These are phyloP conservation scores for Phallusia fumigata DNA, from an alignment of 23 tunicate species.

Conservation along the genomic window DNA sequence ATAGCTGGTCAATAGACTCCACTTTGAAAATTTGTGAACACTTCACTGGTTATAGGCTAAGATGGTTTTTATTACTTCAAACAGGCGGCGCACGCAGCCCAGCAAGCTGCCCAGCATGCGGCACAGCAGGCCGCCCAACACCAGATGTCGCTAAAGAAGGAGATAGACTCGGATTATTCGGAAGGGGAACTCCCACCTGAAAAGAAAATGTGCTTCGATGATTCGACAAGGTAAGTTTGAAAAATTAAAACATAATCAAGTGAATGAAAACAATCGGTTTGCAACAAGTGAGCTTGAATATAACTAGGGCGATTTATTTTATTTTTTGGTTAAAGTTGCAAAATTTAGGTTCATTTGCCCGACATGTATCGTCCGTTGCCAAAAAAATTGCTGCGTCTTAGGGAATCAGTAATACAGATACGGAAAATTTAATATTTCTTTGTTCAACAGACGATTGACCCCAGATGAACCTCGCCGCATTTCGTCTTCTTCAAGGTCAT, in stretches of 20 bases:
- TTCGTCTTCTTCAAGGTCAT: constrained; percentile 28
- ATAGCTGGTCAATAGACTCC: too few relatives aligned
- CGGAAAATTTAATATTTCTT: too few relatives aligned
- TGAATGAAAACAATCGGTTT: too few relatives aligned
- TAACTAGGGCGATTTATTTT: too few relatives aligned
- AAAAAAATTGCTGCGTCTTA: too few relatives aligned
- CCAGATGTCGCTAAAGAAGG: constrained; percentile 68
- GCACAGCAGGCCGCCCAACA: constrained; percentile 90
- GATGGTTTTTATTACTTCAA: background rate
- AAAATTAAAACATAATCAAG: too few relatives aligned
- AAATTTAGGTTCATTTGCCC: too few relatives aligned
- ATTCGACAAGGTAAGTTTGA: constrained; percentile 41
- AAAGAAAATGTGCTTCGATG: constrained; percentile 43
- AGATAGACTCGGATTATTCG: constrained; percentile 74
- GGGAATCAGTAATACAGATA: too few relatives aligned
- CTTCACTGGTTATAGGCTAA: background rate
- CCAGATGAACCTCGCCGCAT: constrained; percentile 21
- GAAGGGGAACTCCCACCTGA: constrained; percentile 59
- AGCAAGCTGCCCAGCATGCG: constrained; percentile 79
- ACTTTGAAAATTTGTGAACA: too few relatives aligned
- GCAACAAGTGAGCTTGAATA: too few relatives aligned
- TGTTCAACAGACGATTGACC: constrained; percentile 31
- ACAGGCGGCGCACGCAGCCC: constrained; percentile 80
- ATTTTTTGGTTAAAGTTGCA: too few relatives aligned
- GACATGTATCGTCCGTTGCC: too few relatives aligned